These are phyloP conservation scores for Copsychus sechellarum DNA, from an alignment of 2,113 vertebrate genomes.

Conservation along the genomic window DNA sequence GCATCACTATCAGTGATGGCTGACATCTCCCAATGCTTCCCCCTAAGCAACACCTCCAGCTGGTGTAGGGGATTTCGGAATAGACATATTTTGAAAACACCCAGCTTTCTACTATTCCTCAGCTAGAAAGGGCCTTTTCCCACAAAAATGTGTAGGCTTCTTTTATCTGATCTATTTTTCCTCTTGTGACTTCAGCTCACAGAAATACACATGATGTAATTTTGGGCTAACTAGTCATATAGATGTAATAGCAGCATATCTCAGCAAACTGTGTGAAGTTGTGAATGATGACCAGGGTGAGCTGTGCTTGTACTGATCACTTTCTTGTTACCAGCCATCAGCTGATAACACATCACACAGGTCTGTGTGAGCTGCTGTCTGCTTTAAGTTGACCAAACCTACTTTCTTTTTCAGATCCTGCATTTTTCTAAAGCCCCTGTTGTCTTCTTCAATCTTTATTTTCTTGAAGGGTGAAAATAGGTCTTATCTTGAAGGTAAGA, in stretches of 20 bases:
- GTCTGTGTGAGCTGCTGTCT: background rate
- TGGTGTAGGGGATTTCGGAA: background rate
- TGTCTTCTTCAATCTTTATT: background rate
- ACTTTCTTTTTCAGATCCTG: background rate
- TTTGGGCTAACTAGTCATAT: background rate
- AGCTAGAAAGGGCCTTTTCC: background rate
- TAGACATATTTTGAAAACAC: background rate
- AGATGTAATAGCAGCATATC: background rate
- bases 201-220: background rate
- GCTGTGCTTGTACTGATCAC: background rate
- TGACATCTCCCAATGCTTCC: background rate
- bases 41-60: background rate
- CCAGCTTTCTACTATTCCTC: background rate
- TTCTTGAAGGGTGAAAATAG: background rate
- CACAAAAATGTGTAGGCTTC: background rate
- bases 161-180: background rate
- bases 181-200: background rate
- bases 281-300: background rate
- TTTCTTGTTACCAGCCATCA: background rate
- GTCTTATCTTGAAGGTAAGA: background rate
- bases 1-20: background rate
- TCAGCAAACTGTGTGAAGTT: background rate
- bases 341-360: background rate
- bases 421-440: background rate
- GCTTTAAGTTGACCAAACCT: background rate